Percentiles rank a stretch among this genome's conserved stretches.
These are phyloP conservation scores for Hydrophis major DNA, from an alignment of 2,797 vertebrate species.

Conservation along the genomic window DNA sequence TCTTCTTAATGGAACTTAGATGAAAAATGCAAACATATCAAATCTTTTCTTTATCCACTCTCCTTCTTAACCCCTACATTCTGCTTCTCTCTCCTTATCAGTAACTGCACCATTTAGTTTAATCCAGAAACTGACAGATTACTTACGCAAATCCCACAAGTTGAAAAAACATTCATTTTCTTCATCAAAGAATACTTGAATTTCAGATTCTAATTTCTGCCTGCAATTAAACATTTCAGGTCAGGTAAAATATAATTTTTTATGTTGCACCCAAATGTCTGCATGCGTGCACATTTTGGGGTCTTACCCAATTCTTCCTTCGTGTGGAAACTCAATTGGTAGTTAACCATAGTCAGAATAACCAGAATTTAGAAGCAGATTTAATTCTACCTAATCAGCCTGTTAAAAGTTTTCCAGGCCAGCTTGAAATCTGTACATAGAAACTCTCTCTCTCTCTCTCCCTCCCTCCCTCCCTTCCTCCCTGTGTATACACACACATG, in stretches of 20 bases:
- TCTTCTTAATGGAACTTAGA: background rate
- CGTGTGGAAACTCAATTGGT: background rate
- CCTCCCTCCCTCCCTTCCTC: no score
- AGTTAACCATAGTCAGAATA: background rate
- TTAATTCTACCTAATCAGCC: background rate
- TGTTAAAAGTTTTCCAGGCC: background rate
- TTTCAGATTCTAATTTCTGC: constrained; percentile 76
- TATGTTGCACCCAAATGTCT: constrained; percentile 19
- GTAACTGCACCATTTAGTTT: background rate
- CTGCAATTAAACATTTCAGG: constrained; percentile 66
- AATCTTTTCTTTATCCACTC: background rate
- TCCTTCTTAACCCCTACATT: background rate
- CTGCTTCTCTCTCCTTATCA: background rate
- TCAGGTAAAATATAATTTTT: constrained; percentile 17
- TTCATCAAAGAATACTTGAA: constrained; percentile 76
- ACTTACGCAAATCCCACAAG: constrained; percentile 80
- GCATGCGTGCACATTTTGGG: background rate
- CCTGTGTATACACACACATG: no score
- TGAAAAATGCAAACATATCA: background rate
- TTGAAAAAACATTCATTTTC: constrained; percentile 71
- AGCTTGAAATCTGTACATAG: background rate
- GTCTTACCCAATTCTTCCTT: background rate
- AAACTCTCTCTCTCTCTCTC: no score
- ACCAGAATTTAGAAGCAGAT: background rate
- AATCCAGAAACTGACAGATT: background rate